Evolutionary conservation across 1,140 invertebrate genomes (phyloP).

Genomic region (Hyposmocoma kahamanoa): DNA sequence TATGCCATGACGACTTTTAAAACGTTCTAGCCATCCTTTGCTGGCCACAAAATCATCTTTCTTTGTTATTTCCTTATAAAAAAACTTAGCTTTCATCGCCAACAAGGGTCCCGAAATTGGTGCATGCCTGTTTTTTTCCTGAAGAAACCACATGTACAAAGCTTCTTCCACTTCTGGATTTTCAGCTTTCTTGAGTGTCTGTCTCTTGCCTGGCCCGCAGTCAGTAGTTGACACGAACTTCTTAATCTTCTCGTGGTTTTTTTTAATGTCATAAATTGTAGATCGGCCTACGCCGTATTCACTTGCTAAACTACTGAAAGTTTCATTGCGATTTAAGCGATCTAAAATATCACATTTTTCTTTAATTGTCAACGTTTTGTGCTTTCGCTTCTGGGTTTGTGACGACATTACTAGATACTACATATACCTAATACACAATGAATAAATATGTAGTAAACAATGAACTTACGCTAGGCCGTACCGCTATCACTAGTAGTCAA

Average conservation of each 20-base stretch:
- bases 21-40: slow-evolving; percentile 39
- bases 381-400: slow-evolving; percentile 37
- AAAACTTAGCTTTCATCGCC: slow-evolving; percentile 38
- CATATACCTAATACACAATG: slow-evolving; percentile 23
- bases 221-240: slow-evolving; percentile 32
- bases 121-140: slow-evolving; percentile 37
- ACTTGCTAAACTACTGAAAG: slow-evolving; percentile 29
- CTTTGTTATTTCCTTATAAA: slow-evolving; percentile 41
- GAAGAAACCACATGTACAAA: slow-evolving; percentile 34
- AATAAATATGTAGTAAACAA: slow-evolving; percentile 35
- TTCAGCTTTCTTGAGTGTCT: slow-evolving; percentile 40
- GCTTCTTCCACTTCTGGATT: slow-evolving; percentile 39
- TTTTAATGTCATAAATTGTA: too few species aligned
- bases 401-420: slow-evolving; percentile 30
- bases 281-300: slow-evolving; percentile 33
- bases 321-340: slow-evolving; percentile 30
- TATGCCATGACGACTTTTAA: slow-evolving; percentile 46
- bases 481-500: slow-evolving; percentile 24
- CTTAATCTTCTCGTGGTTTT: too few species aligned
- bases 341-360: slow-evolving; percentile 36
- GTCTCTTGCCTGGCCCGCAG: slow-evolving; percentile 30
- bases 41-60: slow-evolving; percentile 47
- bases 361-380: slow-evolving; percentile 42
- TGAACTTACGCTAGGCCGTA: slow-evolving; percentile 20
- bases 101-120: slow-evolving; percentile 39